Percentiles rank a stretch among this genome's conserved stretches.
These are phyloP conservation scores for Cyphomyrus plagiostoma DNA, from an alignment of 2,113 vertebrate species.

Conservation along the genomic window DNA sequence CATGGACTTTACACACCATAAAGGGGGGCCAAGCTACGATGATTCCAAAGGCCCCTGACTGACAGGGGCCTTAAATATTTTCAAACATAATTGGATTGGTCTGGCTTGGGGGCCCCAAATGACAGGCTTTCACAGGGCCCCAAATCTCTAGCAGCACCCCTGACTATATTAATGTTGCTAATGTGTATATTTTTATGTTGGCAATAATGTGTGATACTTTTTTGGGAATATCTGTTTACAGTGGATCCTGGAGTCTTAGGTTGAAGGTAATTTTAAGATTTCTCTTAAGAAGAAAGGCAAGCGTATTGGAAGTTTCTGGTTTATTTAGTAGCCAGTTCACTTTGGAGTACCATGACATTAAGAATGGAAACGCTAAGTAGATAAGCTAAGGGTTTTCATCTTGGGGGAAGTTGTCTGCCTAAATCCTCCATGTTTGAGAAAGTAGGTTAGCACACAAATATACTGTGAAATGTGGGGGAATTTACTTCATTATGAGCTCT, in stretches of 20 bases:
- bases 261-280: background rate
- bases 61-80: too few species aligned
- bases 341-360: background rate
- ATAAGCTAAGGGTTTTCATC: background rate
- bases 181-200: background rate
- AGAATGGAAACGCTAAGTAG: slow-evolving; percentile 6
- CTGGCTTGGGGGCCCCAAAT: too few species aligned
- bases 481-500: background rate
- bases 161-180: background rate
- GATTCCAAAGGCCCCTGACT: too few species aligned
- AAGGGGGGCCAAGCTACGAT: too few species aligned
- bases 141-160: too few species aligned
- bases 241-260: background rate
- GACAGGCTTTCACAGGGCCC: too few species aligned
- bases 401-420: background rate
- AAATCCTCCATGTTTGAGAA: slow-evolving; percentile 19
- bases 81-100: too few species aligned
- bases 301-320: slow-evolving; percentile 8
- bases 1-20: too few species aligned
- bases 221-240: background rate
- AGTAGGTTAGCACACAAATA: slow-evolving; percentile 16
- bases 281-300: background rate
- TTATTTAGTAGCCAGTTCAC: slow-evolving; percentile 4
- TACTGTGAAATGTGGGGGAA: background rate
- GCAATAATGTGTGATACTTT: background rate